phyloP scores from a whole-genome alignment of 1,140 invertebrate species.

The Harpegnathos saltator region DNA sequence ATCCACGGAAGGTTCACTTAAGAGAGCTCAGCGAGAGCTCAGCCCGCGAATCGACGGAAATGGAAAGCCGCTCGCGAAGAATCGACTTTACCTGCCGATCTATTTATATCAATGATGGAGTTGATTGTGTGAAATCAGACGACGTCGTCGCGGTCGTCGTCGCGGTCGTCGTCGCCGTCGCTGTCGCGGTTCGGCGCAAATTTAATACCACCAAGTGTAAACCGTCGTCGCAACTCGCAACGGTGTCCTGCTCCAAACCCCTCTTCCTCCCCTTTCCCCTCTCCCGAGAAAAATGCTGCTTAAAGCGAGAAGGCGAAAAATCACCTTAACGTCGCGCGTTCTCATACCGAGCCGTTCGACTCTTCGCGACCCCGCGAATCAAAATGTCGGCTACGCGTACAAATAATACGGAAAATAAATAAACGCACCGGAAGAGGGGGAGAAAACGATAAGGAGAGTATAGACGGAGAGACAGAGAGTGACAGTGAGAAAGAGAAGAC shows the following conservation, averaged over 20 bases:
- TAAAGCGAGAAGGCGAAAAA: conserved; percentile 33
- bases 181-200: not conserved
- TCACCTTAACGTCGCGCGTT: conserved; percentile 33
- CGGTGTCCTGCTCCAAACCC: not conserved
- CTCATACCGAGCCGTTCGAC: not conserved
- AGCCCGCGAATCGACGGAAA: conserved; percentile 14
- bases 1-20: not conserved
- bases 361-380: conserved; percentile 1
- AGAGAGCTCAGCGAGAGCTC: not conserved
- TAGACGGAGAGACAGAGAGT: too few relatives aligned
- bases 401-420: conserved; percentile 45
- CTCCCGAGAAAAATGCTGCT: conserved; percentile 13
- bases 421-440: not conserved
- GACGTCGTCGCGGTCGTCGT: conserved; percentile 19
- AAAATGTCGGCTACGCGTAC: conserved; percentile 21
- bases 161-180: not conserved
- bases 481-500: too few relatives aligned
- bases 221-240: conserved; percentile 19
- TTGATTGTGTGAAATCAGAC: conserved; percentile 59
- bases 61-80: conserved; percentile 28
- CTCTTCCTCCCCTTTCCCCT: not conserved
- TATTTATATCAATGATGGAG: conserved; percentile 50
- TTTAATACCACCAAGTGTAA: conserved; percentile 2
- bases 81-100: conserved; percentile 19
- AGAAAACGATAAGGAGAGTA: too few relatives aligned